Conservation (phyloP, 2,797 vertebrate genomes). For the Parotocinclus haroldoi region DNA sequence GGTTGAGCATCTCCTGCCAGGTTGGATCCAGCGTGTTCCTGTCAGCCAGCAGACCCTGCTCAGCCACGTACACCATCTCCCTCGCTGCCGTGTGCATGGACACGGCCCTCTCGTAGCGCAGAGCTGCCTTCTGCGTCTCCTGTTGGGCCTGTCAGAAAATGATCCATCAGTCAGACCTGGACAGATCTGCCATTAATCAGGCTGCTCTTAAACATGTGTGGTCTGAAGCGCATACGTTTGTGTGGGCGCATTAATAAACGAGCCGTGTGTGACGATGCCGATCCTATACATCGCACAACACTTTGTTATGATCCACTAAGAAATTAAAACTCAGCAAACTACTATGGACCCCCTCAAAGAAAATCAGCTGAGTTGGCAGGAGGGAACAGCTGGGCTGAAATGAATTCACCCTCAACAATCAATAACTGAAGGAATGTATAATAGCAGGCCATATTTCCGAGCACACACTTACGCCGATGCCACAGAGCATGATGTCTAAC, state of each 20-base stretch:
- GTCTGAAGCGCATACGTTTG: no score
- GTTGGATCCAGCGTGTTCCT: constrained; percentile 88
- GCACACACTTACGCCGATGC: constrained; percentile 26
- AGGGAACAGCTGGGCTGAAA: constrained; percentile 28
- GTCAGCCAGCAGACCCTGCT: constrained; percentile 87
- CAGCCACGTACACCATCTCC: constrained; percentile 91
- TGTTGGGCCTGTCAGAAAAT: constrained; percentile 78
- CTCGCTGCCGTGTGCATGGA: constrained; percentile 89
- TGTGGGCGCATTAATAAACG: not conserved
- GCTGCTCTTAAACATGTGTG: not conserved
- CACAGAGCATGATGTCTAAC: constrained; percentile 24
- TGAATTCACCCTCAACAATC: constrained; percentile 32
- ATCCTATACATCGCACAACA: not conserved
- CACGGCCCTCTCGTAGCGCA: constrained; percentile 85
- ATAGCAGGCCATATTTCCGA: constrained; percentile 41
- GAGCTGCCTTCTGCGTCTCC: constrained; percentile 86
- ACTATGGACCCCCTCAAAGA: not conserved
- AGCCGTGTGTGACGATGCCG: not conserved
- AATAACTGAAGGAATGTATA: constrained; percentile 31
- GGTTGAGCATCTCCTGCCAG: constrained; percentile 95
- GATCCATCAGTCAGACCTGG: constrained; percentile 28
- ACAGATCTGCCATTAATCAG: not conserved
- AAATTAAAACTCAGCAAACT: not conserved
- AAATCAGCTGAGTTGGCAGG: constrained; percentile 30
- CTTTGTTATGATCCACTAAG: not conserved